A percentile compares a stretch with the other conserved stretches of the same genome.
Evolutionary conservation across 1,140 invertebrate species (phyloP).

Genomic region (Drosophila sucinea): DNA sequence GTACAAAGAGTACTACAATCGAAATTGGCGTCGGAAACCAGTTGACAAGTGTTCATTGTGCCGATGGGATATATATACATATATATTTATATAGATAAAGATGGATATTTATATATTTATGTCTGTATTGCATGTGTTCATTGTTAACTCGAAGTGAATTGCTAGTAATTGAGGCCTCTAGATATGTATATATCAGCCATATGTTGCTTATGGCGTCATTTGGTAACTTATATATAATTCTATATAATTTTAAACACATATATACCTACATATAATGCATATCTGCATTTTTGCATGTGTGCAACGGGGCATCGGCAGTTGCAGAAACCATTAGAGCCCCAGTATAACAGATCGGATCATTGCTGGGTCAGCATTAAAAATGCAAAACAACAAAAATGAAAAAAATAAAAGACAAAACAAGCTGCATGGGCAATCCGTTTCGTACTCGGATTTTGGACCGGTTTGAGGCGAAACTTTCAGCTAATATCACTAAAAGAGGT

Average conservation of each 20-base stretch:
- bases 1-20: not conserved
- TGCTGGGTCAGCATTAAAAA: conserved; percentile 23
- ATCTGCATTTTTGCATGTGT: not conserved
- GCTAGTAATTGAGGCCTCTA: conserved; percentile 44
- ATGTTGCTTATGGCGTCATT: conserved; percentile 62
- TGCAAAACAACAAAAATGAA: conserved; percentile 12
- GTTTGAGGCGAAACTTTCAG: conserved; percentile 65
- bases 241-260: not conserved
- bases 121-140: not conserved
- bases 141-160: conserved; percentile 40
- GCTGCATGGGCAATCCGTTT: conserved; percentile 44
- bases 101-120: conserved; percentile 13
- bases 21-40: conserved; percentile 5
- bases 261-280: not conserved
- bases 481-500: conserved; percentile 46
- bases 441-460: conserved; percentile 49
- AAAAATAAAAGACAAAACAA: conserved; percentile 7
- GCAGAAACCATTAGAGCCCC: conserved; percentile 28
- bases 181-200: conserved; percentile 38
- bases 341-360: conserved; percentile 11
- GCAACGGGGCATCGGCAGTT: conserved; percentile 44
- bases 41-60: conserved; percentile 60
- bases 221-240: not conserved
- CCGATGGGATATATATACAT: not conserved
- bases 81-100: conserved; percentile 11